Percentiles rank a stretch among this genome's conserved stretches.
Evolutionary conservation across 2,888 invertebrate species (phyloP).

Genomic region (Priocnemis perturbator): DNA sequence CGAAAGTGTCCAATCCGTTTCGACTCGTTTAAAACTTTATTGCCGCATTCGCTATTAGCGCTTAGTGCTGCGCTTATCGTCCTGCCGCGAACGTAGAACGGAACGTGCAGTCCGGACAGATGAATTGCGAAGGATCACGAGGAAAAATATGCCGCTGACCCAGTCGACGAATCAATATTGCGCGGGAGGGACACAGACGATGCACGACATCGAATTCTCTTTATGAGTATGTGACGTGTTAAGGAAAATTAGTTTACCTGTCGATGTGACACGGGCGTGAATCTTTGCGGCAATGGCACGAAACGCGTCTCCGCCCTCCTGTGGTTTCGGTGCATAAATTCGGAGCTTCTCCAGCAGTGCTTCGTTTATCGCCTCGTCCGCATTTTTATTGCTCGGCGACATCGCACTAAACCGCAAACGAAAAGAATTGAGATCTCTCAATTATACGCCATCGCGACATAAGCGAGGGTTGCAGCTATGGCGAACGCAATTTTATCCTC

Average conservation of each 20-base stretch:
- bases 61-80: constrained; percentile 21
- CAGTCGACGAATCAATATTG: too few relatives aligned
- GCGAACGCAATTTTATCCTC: too few relatives aligned
- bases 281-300: constrained; percentile 70
- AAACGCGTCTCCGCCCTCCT: constrained; percentile 68
- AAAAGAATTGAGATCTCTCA: constrained; percentile 33
- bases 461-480: neutral
- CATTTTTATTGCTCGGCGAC: constrained; percentile 63
- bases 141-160: too few relatives aligned
- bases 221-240: too few relatives aligned
- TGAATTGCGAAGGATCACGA: neutral
- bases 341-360: constrained; percentile 70
- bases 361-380: constrained; percentile 70
- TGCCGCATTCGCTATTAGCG: constrained; percentile 33
- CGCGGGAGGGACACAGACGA: too few relatives aligned
- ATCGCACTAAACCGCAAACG: constrained; percentile 58
- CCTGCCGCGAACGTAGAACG: constrained; percentile 6
- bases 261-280: constrained; percentile 70
- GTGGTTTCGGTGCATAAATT: constrained; percentile 61
- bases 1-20: constrained; percentile 44
- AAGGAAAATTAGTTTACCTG: constrained; percentile 64
- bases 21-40: constrained; percentile 47
- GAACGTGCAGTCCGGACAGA: constrained; percentile 12
- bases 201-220: too few relatives aligned
- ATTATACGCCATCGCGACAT: neutral